phyloP scores from a whole-genome alignment of 2,113 vertebrate genomes.

The Jaculus jaculus region DNA sequence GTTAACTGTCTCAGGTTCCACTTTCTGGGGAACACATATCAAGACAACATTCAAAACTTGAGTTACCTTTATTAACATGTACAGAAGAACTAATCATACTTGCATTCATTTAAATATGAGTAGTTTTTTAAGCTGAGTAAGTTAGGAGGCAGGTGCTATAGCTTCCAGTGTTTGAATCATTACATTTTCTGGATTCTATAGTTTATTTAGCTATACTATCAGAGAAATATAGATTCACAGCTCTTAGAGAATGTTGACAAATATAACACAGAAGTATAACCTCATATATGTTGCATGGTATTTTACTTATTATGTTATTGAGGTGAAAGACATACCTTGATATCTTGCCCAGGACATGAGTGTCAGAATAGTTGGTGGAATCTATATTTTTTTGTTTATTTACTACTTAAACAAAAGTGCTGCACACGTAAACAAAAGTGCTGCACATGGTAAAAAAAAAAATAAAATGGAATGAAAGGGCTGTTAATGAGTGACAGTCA shows the following conservation, averaged over 20 bases:
- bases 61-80: background rate
- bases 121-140: too few species aligned
- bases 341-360: background rate
- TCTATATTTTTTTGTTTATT: background rate
- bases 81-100: background rate
- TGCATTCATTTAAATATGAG: too few species aligned
- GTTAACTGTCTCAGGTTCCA: background rate
- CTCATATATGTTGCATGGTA: background rate
- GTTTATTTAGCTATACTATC: background rate
- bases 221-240: background rate
- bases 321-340: background rate
- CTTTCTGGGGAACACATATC: background rate
- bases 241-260: background rate
- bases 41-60: background rate
- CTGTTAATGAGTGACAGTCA: background rate
- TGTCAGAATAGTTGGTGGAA: background rate
- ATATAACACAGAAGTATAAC: background rate
- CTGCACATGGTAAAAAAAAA: background rate
- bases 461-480: background rate
- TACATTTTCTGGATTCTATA: background rate
- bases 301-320: slow-evolving; percentile 5
- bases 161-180: background rate
- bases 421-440: background rate
- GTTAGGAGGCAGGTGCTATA: background rate
- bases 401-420: slow-evolving; percentile 16